Conservation (phyloP, 2,113 vertebrate genomes). For the Charadrius vociferus region DNA sequence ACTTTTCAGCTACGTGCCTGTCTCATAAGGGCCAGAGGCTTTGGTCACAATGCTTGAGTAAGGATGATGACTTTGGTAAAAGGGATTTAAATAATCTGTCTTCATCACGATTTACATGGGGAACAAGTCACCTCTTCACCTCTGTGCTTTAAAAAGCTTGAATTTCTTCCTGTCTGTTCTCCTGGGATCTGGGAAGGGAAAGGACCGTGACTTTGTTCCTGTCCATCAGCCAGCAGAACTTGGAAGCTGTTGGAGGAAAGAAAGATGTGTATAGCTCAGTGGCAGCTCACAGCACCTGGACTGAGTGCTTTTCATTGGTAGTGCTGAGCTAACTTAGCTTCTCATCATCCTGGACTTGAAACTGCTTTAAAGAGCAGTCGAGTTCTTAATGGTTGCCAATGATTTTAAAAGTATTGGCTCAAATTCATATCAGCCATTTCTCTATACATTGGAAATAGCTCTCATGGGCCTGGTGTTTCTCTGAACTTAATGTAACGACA, state of each 20-base stretch:
- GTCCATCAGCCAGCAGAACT: background rate
- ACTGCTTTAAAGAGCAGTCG: background rate
- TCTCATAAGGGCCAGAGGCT: background rate
- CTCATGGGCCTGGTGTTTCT: background rate
- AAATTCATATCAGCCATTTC: background rate
- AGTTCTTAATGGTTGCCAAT: background rate
- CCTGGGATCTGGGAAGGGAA: background rate
- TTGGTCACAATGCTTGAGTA: background rate
- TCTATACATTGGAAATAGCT: background rate
- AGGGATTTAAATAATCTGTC: background rate
- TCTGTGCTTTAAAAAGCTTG: constrained; percentile 19
- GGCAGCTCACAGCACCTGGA: background rate
- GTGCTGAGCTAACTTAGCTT: background rate
- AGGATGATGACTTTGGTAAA: background rate
- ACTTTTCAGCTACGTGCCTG: background rate
- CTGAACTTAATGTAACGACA: background rate
- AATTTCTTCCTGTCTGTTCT: constrained; percentile 11
- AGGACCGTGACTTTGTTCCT: background rate
- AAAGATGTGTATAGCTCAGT: background rate
- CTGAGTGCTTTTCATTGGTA: background rate
- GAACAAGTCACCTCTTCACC: constrained; percentile 4
- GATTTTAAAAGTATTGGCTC: background rate
- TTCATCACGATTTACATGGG: background rate
- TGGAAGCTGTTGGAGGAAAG: background rate
- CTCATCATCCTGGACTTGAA: background rate